Conservation (phyloP, 2,113 vertebrate species). For the Microtus oregoni region DNA sequence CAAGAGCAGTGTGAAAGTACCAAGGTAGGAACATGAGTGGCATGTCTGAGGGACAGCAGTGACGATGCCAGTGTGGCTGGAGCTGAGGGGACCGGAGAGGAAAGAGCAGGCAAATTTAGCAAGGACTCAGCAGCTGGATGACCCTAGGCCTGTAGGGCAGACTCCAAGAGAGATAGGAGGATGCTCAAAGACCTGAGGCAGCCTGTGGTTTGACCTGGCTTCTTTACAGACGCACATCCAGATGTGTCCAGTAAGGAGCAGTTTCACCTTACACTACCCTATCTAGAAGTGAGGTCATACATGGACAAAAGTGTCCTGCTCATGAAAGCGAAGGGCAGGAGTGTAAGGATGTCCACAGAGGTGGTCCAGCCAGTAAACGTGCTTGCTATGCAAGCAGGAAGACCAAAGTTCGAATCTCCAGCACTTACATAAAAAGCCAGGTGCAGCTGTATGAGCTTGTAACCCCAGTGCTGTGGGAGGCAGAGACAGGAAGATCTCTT, state of each 20-base stretch:
- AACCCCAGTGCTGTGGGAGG: neutral
- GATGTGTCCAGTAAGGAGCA: neutral
- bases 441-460: no score
- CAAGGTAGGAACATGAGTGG: neutral
- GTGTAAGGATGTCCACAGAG: neutral
- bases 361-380: neutral
- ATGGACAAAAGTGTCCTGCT: neutral
- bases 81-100: neutral
- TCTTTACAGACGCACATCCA: neutral
- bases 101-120: neutral
- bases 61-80: neutral
- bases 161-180: neutral
- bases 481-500: neutral
- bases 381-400: neutral
- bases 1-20: neutral
- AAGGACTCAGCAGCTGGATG: neutral
- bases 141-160: neutral
- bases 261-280: neutral
- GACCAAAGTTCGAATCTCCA: neutral
- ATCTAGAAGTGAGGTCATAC: neutral
- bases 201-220: neutral
- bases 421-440: neutral
- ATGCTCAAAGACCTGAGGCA: neutral
- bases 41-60: neutral
- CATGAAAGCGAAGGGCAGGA: rapidly evolving